Evolutionary conservation across 2,888 invertebrate species (phyloP).

Genomic region (Lycia hirtaria): DNA sequence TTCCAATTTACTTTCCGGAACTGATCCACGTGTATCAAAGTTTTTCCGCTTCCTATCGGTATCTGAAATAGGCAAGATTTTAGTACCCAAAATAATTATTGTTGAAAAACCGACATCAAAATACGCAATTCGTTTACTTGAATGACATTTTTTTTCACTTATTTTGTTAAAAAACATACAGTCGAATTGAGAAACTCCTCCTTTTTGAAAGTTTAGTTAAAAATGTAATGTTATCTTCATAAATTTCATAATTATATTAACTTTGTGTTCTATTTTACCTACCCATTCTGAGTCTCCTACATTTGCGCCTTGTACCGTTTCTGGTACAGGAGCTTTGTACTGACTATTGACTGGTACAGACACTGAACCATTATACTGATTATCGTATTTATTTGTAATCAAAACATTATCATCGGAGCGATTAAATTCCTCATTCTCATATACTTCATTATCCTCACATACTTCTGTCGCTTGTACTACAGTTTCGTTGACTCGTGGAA

Average conservation of each 20-base stretch:
- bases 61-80: slow-evolving; percentile 55
- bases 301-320: neutral
- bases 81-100: neutral
- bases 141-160: no score
- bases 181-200: no score
- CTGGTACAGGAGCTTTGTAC: neutral
- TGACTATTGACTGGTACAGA: slow-evolving; percentile 13
- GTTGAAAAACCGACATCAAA: no score
- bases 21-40: slow-evolving; percentile 68
- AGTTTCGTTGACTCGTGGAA: slow-evolving; percentile 4
- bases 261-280: no score
- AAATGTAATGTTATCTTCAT: no score
- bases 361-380: slow-evolving; percentile 30
- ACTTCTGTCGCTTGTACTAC: slow-evolving; percentile 25
- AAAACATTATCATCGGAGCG: slow-evolving; percentile 60
- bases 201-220: no score
- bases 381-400: slow-evolving; percentile 59
- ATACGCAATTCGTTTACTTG: no score
- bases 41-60: slow-evolving; percentile 77
- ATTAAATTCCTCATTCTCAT: slow-evolving; percentile 47
- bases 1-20: slow-evolving; percentile 77
- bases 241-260: no score
- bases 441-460: slow-evolving; percentile 25
- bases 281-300: slow-evolving; percentile 49
- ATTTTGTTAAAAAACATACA: no score